Base-by-base conservation (phyloP, 2,888 invertebrate genomes). In the Tipula vernalis region DNA sequence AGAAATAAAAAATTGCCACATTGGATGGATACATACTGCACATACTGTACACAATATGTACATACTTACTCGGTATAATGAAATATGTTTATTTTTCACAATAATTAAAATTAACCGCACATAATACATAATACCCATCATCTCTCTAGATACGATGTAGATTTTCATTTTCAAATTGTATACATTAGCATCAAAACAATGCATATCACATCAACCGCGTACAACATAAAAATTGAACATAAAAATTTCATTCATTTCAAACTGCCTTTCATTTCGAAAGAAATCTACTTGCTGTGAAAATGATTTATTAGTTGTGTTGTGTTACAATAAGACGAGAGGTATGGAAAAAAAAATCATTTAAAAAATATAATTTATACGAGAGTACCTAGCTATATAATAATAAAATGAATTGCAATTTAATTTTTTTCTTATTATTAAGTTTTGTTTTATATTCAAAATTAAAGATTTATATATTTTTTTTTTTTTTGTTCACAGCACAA, bases 221-320 rank as follows among this genome's bases (percentile, higher is more conserved):
- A 71, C 10, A 71, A 71, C 71, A 71, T 71, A 71, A 71, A 71
- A 71, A 28, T 28, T 28, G 6, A 51, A 15, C n/a, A 39, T 15
- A 71, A 71, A 71, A 71, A 71, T 28, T 71, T 57, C 51, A 57
- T 57, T 57, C 28, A 71, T 71, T 28, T 71, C 71, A 71, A 8
- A 71, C 10, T 71, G 28, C 71, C 71, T 71, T 71, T 71, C 71
- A 71, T 71, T 71, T 71, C 71, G 71, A 71, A 71, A 71, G 71
- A 71, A 71, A 71, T 71, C 71, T 71, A 71, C 71, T 71, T 71
- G 71, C 71, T 71, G 71, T 71, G 71, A 71, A 71, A 71, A 71
- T 28, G 71, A 71, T 71, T 71, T 71, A 71, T 71, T 18, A 71
- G 18, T 71, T 71, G 28, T 18, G 18, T 71, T 71, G 5, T 18